Conservation (phyloP, 2,888 invertebrate genomes). For the Phragmatobia fuliginosa region DNA sequence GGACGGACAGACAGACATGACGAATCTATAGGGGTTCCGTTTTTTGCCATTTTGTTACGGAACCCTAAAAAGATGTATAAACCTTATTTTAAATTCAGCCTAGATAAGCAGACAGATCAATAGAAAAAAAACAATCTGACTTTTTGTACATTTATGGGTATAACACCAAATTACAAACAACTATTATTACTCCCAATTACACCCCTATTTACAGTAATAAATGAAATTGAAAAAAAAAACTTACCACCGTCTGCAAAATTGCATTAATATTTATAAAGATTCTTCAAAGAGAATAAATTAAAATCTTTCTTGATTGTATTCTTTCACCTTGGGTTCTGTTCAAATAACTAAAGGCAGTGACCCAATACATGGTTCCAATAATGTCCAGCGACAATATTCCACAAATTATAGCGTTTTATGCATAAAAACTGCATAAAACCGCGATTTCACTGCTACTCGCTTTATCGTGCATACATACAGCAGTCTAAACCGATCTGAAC, state of each 20-base stretch:
- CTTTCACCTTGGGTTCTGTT: no score
- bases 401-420: constrained; percentile 37
- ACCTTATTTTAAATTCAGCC: no score
- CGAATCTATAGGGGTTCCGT: no score
- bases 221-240: background rate
- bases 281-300: background rate
- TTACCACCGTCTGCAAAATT: background rate
- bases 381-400: constrained; percentile 9
- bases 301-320: background rate
- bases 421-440: constrained; percentile 64
- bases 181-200: no score
- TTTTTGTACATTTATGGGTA: no score
- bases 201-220: no score
- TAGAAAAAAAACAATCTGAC: no score
- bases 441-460: constrained; percentile 55
- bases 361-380: background rate
- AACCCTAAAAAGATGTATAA: no score
- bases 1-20: no score
- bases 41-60: no score
- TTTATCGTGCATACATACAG: constrained; percentile 53
- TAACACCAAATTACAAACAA: no score
- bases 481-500: constrained; percentile 30
- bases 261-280: background rate
- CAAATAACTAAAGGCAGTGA: background rate
- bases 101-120: no score